Evolutionary conservation across 92 coral and sea anemone species (phyloP), one percentile per base, ranked within the genome.

Genomic region (Actinostola sp.): DNA sequence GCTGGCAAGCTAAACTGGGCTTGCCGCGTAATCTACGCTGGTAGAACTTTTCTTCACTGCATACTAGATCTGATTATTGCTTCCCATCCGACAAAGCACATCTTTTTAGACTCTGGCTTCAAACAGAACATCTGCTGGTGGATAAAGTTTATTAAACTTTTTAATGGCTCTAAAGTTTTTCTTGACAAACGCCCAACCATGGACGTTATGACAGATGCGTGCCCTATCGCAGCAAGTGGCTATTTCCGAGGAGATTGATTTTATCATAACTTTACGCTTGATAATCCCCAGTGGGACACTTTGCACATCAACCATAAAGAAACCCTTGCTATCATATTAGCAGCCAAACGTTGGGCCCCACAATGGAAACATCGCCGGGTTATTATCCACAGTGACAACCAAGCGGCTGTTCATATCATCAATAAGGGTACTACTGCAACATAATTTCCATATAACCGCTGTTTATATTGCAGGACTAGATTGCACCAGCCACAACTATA

Each of bases 361-460:
- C n/a, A n/a, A n/a, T n/a, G n/a, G n/a, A n/a, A n/a, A n/a, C n/a
- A n/a, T n/a, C n/a, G n/a, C n/a, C n/a, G n/a, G n/a, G n/a, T n/a
- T n/a, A n/a, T n/a, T n/a, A n/a, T n/a, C n/a, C n/a, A n/a, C n/a
- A 66, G 72, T 28, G 72, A 66, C 15, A 66, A 66, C 20, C 72
- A 66, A 35, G 72, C 72, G 36, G 72, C 72, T 1, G 72, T 66
- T 15, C 72, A 66, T 6, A 66, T 66, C 1, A 43, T 66, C 27
- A 66, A 66, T 19, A 66, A 66, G 42, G 72, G 72, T 16, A 66
- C 72, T 2, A 66, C 72, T 5, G 72, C 58, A 0, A 35, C 8
- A 66, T 26, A 66, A 66, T 25, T 41, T 66, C 34, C 72, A 66
- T 56, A 43, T 66, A 32, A n/a, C 27, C n/a, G 57, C 72, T 2